Conservation (phyloP, 1,140 invertebrate species). For the Drosophila kanapiae region DNA sequence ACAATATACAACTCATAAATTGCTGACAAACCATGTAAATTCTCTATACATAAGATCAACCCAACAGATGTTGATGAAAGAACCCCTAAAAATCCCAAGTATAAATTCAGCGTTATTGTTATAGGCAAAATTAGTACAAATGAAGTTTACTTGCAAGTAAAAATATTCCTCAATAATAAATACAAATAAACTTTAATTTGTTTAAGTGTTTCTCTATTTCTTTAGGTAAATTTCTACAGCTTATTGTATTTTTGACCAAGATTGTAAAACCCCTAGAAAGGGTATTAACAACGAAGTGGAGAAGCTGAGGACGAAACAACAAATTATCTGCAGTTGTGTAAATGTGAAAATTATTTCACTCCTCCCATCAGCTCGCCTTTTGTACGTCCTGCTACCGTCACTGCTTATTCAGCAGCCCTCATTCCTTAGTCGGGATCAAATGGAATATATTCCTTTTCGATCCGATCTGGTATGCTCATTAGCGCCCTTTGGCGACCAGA, state of each 20-base stretch:
- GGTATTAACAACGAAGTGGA: neutral
- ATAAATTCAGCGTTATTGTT: too few relatives aligned
- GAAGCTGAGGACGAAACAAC: neutral
- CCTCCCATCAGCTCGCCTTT: neutral
- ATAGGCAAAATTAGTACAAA: too few relatives aligned
- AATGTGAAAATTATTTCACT: conserved; percentile 65
- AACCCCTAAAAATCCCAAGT: too few relatives aligned
- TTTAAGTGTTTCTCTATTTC: neutral
- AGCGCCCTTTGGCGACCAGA: conserved; percentile 62
- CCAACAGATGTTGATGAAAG: too few relatives aligned
- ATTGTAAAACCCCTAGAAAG: neutral
- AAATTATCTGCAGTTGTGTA: conserved; percentile 50
- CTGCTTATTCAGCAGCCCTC: conserved; percentile 5
- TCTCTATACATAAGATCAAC: too few relatives aligned
- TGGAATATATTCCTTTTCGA: conserved; percentile 55
- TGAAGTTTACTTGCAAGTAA: too few relatives aligned
- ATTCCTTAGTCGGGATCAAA: conserved; percentile 55
- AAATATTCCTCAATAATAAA: too few relatives aligned
- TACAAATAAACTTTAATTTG: too few relatives aligned
- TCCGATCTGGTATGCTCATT: conserved; percentile 51
- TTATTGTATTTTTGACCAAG: neutral
- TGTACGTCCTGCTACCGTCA: neutral
- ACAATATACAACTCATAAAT: too few relatives aligned
- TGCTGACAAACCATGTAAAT: too few relatives aligned
- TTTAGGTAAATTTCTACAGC: neutral